Base-by-base conservation (phyloP, 92 coral and sea anemone species). In the Palythoa heliodiscus region DNA sequence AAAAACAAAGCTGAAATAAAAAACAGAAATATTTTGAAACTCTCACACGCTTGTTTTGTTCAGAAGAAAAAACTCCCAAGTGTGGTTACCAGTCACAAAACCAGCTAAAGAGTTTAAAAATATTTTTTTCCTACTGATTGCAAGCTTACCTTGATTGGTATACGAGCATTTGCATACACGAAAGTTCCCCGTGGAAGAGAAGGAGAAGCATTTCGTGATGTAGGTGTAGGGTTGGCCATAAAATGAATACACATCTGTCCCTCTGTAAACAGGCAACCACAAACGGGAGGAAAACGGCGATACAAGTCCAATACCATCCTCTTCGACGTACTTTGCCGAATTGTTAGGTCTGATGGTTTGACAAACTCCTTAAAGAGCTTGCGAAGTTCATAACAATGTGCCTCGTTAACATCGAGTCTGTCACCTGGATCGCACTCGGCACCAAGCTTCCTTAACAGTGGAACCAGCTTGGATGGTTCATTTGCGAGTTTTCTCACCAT, bases 281-380 rank as follows among this genome's bases (percentile, higher is more conserved):
- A 93, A 14, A 96, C 90, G n/a, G 95, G 96, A 48, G 99, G 99
- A 83, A 89, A 94, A 48, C 83, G 82, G 57, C 94, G 90, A 66
- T 88, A 78, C 60, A 91, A 83, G 61, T 94, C 99, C 57, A 96
- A 88, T 54, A 82, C 78, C 73, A 92, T 86, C 86, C 87, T 91
- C 84, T 77, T 89, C 14, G 88, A 71, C 87, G 71, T 85, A 69
- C 70, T 87, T 24, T 71, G 76, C 71, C 83, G 82, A 85, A 78
- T 84, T 13, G 77, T 72, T 64, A 86, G 72, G 66, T 92, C 89
- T 48, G 86, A 76, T n/a, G 99, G 98, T 58, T 93, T 91, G 82
- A 91, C 95, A 23, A 92, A 91, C 79, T 96, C 99, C 70, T 96
- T 96, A 91, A 94, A 96, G 73, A 96, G 93, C 79, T 89, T 93